These are phyloP conservation scores for Pachyrhynchus sulphureomaculatus DNA, from an alignment of 1,140 invertebrate genomes.

Conservation along the genomic window DNA sequence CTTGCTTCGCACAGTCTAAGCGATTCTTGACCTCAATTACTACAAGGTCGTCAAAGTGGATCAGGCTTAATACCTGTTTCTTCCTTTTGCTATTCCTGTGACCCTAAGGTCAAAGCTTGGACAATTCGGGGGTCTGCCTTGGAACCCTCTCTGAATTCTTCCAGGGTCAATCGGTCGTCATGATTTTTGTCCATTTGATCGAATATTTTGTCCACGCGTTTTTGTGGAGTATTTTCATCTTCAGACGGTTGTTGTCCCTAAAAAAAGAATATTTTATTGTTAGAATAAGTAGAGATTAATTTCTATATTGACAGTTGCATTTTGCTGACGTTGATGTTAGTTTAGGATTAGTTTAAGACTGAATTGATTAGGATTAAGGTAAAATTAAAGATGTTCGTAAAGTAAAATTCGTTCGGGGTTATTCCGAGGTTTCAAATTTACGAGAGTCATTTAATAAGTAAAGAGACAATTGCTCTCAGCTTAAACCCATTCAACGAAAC, in stretches of 20 bases:
- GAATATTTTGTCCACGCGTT: conserved; percentile 96
- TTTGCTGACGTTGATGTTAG: no score
- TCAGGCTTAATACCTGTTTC: conserved; percentile 44
- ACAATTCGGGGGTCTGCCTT: conserved; percentile 98
- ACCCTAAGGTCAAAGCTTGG: conserved; percentile 83
- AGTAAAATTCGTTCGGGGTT: no score
- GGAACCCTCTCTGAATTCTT: conserved; percentile 98
- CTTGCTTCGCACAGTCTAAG: neutral
- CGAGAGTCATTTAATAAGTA: no score
- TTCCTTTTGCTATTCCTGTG: conserved; percentile 59
- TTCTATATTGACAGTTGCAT: no score
- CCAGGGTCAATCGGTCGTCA: conserved; percentile 93
- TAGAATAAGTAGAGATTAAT: neutral
- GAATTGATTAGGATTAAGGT: no score
- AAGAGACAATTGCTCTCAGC: no score
- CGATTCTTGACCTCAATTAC: neutral
- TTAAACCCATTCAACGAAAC: no score
- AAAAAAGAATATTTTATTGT: neutral
- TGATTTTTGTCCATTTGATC: conserved; percentile 99
- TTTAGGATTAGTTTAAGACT: no score
- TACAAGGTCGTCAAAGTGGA: conserved; percentile 36
- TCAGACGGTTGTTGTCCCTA: conserved; percentile 89
- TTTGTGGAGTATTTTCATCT: conserved; percentile 94
- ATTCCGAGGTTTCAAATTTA: no score
- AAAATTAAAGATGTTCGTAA: no score